A percentile compares a stretch with the other conserved stretches of the same genome.
Conservation (phyloP, 35 echinoderm and acorn worm genomes). For the Holothuria glaberrima region DNA sequence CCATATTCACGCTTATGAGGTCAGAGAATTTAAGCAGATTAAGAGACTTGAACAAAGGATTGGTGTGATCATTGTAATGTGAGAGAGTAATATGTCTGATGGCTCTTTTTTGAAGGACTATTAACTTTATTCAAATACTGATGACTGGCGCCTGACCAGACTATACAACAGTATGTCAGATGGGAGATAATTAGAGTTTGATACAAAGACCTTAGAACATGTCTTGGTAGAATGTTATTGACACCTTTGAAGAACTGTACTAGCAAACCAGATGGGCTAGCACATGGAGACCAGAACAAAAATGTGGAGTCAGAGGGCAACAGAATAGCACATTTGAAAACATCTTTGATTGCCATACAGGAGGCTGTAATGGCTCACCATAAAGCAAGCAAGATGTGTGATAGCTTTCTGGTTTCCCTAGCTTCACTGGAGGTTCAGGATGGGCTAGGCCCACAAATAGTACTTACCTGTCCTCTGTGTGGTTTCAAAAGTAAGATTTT, state of each 20-base stretch:
- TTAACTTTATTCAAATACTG: too few relatives aligned
- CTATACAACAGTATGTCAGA: not conserved
- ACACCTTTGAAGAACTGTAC: not conserved
- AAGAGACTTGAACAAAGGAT: too few relatives aligned
- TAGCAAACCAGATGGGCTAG: not conserved
- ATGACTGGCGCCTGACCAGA: too few relatives aligned
- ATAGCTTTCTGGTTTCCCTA: not conserved
- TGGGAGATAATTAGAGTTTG: not conserved
- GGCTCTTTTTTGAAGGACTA: too few relatives aligned
- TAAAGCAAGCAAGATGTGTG: not conserved
- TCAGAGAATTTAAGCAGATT: too few relatives aligned
- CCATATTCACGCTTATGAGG: too few relatives aligned
- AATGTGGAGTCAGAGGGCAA: not conserved
- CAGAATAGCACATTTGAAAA: not conserved
- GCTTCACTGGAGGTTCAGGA: not conserved
- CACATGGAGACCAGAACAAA: not conserved
- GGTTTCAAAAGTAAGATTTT: not conserved
- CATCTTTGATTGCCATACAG: too few relatives aligned
- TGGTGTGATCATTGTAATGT: too few relatives aligned
- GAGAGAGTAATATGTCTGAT: too few relatives aligned
- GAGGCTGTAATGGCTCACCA: not conserved
- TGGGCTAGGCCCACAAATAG: not conserved
- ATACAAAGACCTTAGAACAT: not conserved
- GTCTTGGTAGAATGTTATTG: not conserved
- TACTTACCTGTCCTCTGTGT: not conserved